Evolutionary conservation across 2,888 invertebrate genomes (phyloP).

Genomic region (Schizotus pectinicornis): DNA sequence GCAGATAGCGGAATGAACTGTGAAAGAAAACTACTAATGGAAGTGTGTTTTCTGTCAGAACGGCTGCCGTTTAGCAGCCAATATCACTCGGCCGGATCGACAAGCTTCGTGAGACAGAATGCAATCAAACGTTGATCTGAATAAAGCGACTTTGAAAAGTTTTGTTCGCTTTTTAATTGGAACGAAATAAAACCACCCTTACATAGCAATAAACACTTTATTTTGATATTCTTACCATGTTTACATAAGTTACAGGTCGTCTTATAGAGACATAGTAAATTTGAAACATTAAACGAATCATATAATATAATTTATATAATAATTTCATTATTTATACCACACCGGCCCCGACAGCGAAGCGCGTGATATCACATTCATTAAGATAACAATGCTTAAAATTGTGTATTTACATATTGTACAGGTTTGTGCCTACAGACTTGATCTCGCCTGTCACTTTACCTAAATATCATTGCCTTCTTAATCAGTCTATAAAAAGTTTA

Average conservation of each 20-base stretch:
- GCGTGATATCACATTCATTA: slow-evolving; percentile 53
- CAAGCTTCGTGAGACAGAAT: slow-evolving; percentile 27
- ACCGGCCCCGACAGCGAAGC: slow-evolving; percentile 38
- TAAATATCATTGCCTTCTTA: slow-evolving; percentile 21
- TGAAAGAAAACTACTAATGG: slow-evolving; percentile 35
- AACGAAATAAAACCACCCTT: slow-evolving; percentile 9
- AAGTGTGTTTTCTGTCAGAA: slow-evolving; percentile 32
- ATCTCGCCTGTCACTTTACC: slow-evolving; percentile 18
- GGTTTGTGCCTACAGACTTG: slow-evolving; percentile 38
- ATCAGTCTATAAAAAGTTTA: slow-evolving; percentile 35
- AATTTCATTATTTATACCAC: slow-evolving; percentile 28
- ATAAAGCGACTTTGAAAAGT: slow-evolving; percentile 6
- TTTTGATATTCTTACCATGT: slow-evolving; percentile 39
- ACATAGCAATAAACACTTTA: slow-evolving; percentile 45
- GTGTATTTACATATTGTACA: slow-evolving; percentile 55
- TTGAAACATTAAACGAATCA: slow-evolving; percentile 43
- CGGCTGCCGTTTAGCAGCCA: slow-evolving; percentile 29
- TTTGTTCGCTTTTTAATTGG: slow-evolving; percentile 2
- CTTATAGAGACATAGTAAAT: slow-evolving; percentile 44
- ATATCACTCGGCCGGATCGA: slow-evolving; percentile 27
- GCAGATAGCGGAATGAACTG: slow-evolving; percentile 36
- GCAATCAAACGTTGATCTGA: slow-evolving; percentile 35
- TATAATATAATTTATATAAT: slow-evolving; percentile 38
- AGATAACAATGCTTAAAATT: slow-evolving; percentile 48
- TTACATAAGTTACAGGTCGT: slow-evolving; percentile 43